Conservation (phyloP, 2,888 invertebrate genomes). For the Ptychoptera contaminata region DNA sequence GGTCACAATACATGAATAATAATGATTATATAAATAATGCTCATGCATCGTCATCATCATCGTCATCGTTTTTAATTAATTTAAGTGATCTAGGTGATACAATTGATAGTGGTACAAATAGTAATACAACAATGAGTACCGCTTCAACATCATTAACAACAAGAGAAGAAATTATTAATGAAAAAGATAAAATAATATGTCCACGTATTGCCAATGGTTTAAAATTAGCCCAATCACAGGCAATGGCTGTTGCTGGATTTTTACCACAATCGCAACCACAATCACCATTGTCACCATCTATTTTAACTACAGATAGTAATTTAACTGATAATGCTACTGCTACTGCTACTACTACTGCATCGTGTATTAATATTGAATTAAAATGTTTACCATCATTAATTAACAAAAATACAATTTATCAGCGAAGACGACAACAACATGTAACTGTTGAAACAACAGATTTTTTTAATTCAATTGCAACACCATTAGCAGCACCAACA, state of each 20-base stretch:
- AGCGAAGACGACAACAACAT: no score
- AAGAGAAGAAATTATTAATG: constrained; percentile 16
- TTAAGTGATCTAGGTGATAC: not conserved
- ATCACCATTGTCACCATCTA: no score
- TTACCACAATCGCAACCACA: constrained; percentile 36
- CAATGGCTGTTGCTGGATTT: constrained; percentile 54
- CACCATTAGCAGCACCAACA: constrained; percentile 30
- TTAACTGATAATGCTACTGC: no score
- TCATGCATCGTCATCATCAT: no score
- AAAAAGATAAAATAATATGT: constrained; percentile 8
- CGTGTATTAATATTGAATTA: no score
- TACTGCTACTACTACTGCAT: no score
- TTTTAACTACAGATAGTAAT: no score
- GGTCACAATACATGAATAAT: not conserved
- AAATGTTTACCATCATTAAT: no score
- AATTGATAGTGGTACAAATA: not conserved
- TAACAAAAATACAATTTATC: no score
- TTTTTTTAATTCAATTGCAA: no score
- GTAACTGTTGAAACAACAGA: no score
- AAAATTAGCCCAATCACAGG: constrained; percentile 53
- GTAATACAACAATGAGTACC: not conserved
- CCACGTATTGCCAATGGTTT: constrained; percentile 51
- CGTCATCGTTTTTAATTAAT: not conserved
- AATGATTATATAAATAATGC: not conserved
- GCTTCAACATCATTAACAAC: constrained; percentile 7